phyloP scores from a whole-genome alignment of 2,113 vertebrate genomes.

The Leptobrachium leishanense region DNA sequence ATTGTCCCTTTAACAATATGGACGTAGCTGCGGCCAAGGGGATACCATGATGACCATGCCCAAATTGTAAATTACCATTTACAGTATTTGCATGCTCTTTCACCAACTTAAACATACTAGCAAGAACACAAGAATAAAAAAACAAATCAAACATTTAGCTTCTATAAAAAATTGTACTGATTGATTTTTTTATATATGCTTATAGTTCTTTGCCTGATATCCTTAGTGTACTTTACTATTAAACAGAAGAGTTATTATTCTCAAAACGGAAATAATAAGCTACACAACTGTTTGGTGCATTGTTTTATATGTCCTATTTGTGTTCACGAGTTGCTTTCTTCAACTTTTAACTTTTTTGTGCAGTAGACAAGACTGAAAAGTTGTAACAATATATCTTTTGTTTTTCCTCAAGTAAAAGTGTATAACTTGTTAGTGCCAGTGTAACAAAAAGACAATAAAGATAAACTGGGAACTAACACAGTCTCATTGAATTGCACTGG shows the following conservation, averaged over 20 bases:
- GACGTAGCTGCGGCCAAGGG: too few species aligned
- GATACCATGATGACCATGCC: too few species aligned
- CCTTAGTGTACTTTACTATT: background rate
- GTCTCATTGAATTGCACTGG: background rate
- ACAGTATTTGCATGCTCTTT: too few species aligned
- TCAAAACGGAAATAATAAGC: background rate
- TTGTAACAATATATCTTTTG: slow-evolving; percentile 11
- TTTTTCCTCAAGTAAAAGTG: background rate
- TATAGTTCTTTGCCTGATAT: background rate
- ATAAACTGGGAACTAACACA: slow-evolving; percentile 3
- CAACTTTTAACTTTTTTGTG: background rate
- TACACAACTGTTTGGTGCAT: background rate
- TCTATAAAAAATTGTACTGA: background rate
- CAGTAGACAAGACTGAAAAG: background rate
- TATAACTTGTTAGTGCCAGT: slow-evolving; percentile 9
- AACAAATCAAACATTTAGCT: too few species aligned
- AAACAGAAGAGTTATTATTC: background rate
- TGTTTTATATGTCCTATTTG: background rate
- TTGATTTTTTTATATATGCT: background rate
- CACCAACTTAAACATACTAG: too few species aligned
- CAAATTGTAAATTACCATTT: too few species aligned
- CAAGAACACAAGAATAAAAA: too few species aligned
- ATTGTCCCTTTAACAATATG: too few species aligned
- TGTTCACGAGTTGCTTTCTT: background rate
- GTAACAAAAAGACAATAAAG: slow-evolving; percentile 6